Evolutionary conservation across 2,888 invertebrate genomes (phyloP).

Genomic region (Chloroclysta siterata): DNA sequence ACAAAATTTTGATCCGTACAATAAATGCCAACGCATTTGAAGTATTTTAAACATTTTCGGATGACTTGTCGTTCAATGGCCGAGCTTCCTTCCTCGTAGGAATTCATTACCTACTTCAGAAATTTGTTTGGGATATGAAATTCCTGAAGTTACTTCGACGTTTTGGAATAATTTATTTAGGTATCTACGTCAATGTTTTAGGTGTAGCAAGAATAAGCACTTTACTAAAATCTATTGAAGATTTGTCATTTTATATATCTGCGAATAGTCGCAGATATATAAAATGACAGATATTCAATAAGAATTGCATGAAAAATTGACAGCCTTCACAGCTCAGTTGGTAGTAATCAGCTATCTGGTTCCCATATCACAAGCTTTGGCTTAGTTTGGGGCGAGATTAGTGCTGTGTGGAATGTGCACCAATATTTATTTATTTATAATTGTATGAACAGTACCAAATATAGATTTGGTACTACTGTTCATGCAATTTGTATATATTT

Average conservation of each 20-base stretch:
- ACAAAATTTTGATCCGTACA: background rate
- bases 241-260: background rate
- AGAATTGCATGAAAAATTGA: too few species aligned
- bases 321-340: too few species aligned
- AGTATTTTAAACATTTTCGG: slow-evolving; percentile 39
- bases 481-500: too few species aligned
- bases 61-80: slow-evolving; percentile 45
- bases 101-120: slow-evolving; percentile 68
- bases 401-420: too few species aligned
- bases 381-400: too few species aligned
- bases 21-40: slow-evolving; percentile 22
- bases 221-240: background rate
- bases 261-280: too few species aligned
- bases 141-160: slow-evolving; percentile 62
- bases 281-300: too few species aligned
- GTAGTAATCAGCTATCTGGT: too few species aligned
- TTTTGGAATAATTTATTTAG: slow-evolving; percentile 54
- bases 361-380: too few species aligned
- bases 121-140: slow-evolving; percentile 77
- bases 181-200: slow-evolving; percentile 6
- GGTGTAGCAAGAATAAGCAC: background rate
- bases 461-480: too few species aligned
- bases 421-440: too few species aligned
- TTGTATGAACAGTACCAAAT: too few species aligned
- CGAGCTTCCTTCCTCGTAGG: slow-evolving; percentile 46